These are phyloP conservation scores for Drosophila nigromelanica DNA, from an alignment of 1,140 invertebrate genomes.

Conservation along the genomic window DNA sequence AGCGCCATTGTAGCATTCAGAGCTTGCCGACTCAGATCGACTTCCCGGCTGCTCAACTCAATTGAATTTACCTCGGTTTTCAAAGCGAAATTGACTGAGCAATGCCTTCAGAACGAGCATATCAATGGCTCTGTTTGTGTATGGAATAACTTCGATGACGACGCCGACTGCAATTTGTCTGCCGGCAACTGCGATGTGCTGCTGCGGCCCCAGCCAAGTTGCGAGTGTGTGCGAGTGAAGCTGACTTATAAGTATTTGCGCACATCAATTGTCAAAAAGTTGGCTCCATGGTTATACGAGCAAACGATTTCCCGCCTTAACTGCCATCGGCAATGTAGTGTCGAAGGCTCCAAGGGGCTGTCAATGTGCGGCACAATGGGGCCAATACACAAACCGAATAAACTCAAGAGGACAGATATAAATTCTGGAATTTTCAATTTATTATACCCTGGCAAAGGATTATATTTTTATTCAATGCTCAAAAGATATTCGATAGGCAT, in stretches of 20 bases:
- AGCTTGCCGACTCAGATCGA: constrained; percentile 15
- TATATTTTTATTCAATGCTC: too few relatives aligned
- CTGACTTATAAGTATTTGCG: constrained; percentile 70
- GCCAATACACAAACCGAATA: background rate
- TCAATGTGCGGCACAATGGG: constrained; percentile 15
- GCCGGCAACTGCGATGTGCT: constrained; percentile 37
- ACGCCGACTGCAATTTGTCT: constrained; percentile 70
- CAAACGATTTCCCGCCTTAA: constrained; percentile 57
- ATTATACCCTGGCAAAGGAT: background rate
- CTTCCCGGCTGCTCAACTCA: constrained; percentile 53
- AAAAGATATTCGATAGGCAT: too few relatives aligned
- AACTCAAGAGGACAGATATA: background rate
- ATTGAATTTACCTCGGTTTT: constrained; percentile 80
- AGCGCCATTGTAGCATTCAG: constrained; percentile 64
- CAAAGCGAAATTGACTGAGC: constrained; percentile 66
- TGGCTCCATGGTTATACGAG: constrained; percentile 39
- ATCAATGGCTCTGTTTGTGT: constrained; percentile 46
- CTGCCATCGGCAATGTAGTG: constrained; percentile 54
- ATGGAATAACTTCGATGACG: constrained; percentile 21
- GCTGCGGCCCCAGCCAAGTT: constrained; percentile 18
- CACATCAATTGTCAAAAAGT: constrained; percentile 79
- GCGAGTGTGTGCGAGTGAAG: constrained; percentile 23
- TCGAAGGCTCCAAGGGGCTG: constrained; percentile 36
- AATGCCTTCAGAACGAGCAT: constrained; percentile 35
- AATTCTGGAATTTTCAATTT: background rate